Conservation (phyloP, 2,888 invertebrate species). For the Eristalis tenax region DNA sequence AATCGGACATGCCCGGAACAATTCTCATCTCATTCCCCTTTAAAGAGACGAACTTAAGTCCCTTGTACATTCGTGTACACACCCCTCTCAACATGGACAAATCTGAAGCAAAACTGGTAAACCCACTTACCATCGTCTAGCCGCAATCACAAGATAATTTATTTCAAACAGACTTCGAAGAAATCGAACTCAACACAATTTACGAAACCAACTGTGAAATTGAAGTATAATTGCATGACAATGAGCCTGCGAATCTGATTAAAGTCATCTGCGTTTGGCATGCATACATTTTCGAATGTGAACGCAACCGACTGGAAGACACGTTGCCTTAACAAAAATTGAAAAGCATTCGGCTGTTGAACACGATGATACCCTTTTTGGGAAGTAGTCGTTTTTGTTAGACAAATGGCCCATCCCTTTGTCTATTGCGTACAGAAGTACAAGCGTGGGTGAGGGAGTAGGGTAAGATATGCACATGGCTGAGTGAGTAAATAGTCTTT, state of each 20-base stretch:
- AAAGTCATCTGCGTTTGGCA: not conserved
- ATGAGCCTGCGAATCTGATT: not conserved
- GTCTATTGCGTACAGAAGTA: too few relatives aligned
- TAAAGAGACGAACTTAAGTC: too few relatives aligned
- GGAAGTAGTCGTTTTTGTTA: not conserved
- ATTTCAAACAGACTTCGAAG: not conserved
- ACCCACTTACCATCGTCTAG: not conserved
- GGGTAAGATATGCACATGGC: too few relatives aligned
- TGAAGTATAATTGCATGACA: not conserved
- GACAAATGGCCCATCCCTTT: too few relatives aligned
- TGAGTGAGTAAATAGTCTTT: too few relatives aligned
- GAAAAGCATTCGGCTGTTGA: not conserved
- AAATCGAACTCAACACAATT: not conserved
- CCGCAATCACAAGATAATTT: not conserved
- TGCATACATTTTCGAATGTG: not conserved
- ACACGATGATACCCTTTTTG: not conserved
- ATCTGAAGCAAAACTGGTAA: not conserved
- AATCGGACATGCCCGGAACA: too few relatives aligned
- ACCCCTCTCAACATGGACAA: not conserved
- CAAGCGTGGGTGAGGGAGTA: too few relatives aligned
- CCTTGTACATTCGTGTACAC: too few relatives aligned
- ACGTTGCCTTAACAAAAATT: not conserved
- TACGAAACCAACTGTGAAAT: not conserved
- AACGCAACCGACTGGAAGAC: slow-evolving; percentile 1
- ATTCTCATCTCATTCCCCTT: too few relatives aligned